Base-by-base conservation (phyloP, 2,888 invertebrate species). In the Pterostichus niger region DNA sequence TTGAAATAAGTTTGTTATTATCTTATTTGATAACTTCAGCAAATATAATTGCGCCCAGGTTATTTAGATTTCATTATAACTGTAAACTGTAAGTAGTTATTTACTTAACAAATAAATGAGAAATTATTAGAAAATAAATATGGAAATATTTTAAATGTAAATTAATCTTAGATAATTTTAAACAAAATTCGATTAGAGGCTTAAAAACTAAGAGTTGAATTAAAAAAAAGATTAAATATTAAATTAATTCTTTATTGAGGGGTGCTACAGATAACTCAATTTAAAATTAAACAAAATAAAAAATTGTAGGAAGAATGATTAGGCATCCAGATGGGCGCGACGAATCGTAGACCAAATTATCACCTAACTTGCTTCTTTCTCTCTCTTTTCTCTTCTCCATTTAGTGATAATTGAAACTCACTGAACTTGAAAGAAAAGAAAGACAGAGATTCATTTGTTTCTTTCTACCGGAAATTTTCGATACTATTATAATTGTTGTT, bases 371-470 rank as follows among this genome's bases (percentile, higher is more conserved):
- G 56, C 17, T 17, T 56, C 56, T 49, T 10, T 49, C 13, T 49
- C 49, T 49, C 49, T 71, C 68, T 61, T 17, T 61, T 61, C 61
- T 33, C 61, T 44, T 71, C 68, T 35, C 0, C 44, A 71, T 71
- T 6, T 40, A 17, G 15, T 15, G 68, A 71, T 71, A 44, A 71
- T 71, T 71, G 68, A 71, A 71, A 71, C 44, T 44, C 68, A 71
- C 68, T 71, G 68, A 71, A 71, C 46, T 71, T 71, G 68, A 71
- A 71, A 71, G 40, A 71, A 71, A 40, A 40, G 68, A 17, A 56
- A 56, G 13, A 44, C 40, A 44, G 13, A 11, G 10, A 40, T 6
- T 64, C 64, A 64, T 64, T 10, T 35, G 40, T 44, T 71, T 71
- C 44, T 15, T 17, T 40, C 44, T n/a, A 40, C 17, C 40, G 44